These are phyloP conservation scores for Eurytoma adleriae DNA, from an alignment of 2,888 invertebrate genomes.

Conservation along the genomic window DNA sequence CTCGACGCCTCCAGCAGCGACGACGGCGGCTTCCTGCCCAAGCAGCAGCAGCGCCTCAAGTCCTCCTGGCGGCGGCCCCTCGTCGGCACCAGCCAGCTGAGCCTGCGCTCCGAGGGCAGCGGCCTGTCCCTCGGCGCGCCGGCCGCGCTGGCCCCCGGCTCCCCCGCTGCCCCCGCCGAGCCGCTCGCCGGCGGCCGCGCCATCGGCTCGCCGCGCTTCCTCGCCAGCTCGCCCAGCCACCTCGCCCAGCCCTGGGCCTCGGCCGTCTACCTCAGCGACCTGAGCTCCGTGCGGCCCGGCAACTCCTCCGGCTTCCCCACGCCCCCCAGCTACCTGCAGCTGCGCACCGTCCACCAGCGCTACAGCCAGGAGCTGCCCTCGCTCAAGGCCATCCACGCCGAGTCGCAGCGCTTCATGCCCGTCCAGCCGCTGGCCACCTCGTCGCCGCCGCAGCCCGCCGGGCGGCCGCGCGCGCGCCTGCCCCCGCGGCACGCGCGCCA, in stretches of 20 bases:
- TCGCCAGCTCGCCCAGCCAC: slow-evolving; percentile 77
- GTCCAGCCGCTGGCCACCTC: slow-evolving; percentile 81
- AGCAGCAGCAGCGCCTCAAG: slow-evolving; percentile 76
- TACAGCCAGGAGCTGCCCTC: slow-evolving; percentile 86
- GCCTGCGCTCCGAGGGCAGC: slow-evolving; percentile 83
- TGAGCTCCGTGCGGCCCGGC: slow-evolving; percentile 90
- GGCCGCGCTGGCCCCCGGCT: slow-evolving; percentile 58
- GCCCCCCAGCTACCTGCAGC: slow-evolving; percentile 81
- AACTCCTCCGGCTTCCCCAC: slow-evolving; percentile 79
- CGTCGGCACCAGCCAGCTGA: slow-evolving; percentile 83
- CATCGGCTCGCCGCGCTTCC: slow-evolving; percentile 63
- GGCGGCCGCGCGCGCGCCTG: slow-evolving; percentile 80
- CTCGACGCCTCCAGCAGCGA: slow-evolving; percentile 84
- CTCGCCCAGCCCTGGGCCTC: slow-evolving; percentile 77
- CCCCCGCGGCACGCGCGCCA: slow-evolving; percentile 82
- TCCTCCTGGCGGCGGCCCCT: slow-evolving; percentile 83
- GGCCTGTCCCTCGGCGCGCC: slow-evolving; percentile 72
- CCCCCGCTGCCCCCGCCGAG: slow-evolving; percentile 59
- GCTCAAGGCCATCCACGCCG: slow-evolving; percentile 84
- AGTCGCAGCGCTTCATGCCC: slow-evolving; percentile 80
- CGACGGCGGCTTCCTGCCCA: slow-evolving; percentile 90
- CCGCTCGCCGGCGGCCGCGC: slow-evolving; percentile 53
- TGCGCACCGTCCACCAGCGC: slow-evolving; percentile 82
- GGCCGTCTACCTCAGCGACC: slow-evolving; percentile 88
- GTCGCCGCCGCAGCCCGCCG: slow-evolving; percentile 78